Conservation (phyloP, 2,113 vertebrate species). For the Malurus alboscapulatus region DNA sequence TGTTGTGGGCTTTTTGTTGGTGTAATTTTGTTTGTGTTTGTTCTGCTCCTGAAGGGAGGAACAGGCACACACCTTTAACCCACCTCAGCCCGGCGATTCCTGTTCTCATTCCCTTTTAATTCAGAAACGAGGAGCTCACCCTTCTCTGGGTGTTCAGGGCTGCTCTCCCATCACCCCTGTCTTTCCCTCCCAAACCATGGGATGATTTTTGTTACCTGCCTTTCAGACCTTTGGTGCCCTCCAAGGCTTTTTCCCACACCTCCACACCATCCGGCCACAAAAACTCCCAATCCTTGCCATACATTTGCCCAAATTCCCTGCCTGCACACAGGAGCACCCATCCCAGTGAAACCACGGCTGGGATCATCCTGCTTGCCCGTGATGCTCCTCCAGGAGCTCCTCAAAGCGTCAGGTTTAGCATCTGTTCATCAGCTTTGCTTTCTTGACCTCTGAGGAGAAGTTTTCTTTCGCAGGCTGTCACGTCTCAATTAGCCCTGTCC, state of each 20-base stretch:
- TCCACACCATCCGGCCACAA: neutral
- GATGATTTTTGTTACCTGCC: neutral
- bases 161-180: neutral
- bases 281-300: neutral
- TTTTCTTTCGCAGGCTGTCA: constrained; percentile 2
- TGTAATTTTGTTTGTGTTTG: neutral
- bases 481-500: neutral
- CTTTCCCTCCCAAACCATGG: neutral
- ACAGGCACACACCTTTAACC: too few species aligned
- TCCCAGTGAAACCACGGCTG: accelerated
- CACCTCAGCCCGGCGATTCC: neutral
- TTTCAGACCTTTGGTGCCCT: accelerated
- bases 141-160: neutral
- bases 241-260: neutral
- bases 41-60: neutral
- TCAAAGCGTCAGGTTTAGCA: neutral
- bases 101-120: neutral
- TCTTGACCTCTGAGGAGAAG: neutral
- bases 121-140: neutral
- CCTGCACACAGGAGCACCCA: neutral
- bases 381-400: neutral
- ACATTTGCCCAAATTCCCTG: neutral
- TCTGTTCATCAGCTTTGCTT: neutral
- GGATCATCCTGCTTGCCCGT: accelerated
- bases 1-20: neutral